phyloP scores from a whole-genome alignment of 2,888 invertebrate genomes.

The Nomada goodeniana region DNA sequence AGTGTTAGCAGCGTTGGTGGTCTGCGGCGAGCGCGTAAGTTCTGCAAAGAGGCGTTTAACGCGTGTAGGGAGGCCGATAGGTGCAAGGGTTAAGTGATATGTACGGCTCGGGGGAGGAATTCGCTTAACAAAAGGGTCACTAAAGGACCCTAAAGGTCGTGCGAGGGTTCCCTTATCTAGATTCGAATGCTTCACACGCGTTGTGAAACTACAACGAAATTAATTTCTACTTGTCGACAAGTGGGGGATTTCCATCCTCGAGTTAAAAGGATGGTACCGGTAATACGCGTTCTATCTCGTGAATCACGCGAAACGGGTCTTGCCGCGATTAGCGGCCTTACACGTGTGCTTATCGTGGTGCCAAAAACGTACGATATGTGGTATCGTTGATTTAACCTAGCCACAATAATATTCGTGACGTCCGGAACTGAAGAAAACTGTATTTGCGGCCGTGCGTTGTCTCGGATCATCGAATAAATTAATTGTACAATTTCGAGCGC shows the following conservation, averaged over 20 bases:
- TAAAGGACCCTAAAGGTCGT: slow-evolving; percentile 60
- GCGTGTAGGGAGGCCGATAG: slow-evolving; percentile 58
- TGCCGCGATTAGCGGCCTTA: slow-evolving; percentile 37
- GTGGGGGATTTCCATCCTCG: slow-evolving; percentile 56
- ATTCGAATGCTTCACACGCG: slow-evolving; percentile 63
- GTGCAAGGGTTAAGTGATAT: slow-evolving; percentile 68
- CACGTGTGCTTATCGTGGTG: slow-evolving; percentile 35
- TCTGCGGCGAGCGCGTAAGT: slow-evolving; percentile 50
- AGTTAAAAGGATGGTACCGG: slow-evolving; percentile 26
- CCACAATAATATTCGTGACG: slow-evolving; percentile 9
- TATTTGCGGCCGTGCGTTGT: no score
- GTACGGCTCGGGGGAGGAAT: slow-evolving; percentile 65
- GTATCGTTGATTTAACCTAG: no score
- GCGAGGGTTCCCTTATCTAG: slow-evolving; percentile 66
- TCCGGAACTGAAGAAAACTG: no score
- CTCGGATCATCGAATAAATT: no score
- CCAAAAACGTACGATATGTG: no score
- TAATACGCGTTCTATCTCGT: slow-evolving; percentile 16
- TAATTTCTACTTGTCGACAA: slow-evolving; percentile 69
- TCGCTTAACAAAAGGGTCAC: slow-evolving; percentile 69
- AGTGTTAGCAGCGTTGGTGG: slow-evolving; percentile 47
- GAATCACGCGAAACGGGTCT: slow-evolving; percentile 65
- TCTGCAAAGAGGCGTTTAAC: slow-evolving; percentile 57
- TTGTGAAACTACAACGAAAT: slow-evolving; percentile 65
- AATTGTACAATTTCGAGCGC: no score